Conservation (phyloP, 2,113 vertebrate species). For the Stigmatopora nigra region DNA sequence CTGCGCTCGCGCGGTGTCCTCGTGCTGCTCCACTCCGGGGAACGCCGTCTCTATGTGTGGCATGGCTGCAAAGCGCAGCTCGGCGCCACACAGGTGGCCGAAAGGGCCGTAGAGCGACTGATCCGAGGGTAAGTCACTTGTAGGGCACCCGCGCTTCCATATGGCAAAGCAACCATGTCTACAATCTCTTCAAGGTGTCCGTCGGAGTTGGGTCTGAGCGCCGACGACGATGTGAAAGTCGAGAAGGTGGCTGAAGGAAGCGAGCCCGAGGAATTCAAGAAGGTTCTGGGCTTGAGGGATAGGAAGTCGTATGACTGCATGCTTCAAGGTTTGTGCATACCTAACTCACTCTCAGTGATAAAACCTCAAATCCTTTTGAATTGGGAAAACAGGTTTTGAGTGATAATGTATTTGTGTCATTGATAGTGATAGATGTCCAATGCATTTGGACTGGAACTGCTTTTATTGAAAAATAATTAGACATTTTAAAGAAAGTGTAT, state of each 20-base stretch:
- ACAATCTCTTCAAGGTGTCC: slow-evolving; percentile 49
- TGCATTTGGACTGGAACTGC: no score
- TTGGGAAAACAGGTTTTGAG: no score
- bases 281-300: slow-evolving; percentile 60
- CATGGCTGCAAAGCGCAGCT: slow-evolving; percentile 68
- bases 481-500: not conserved
- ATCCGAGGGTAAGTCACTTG: slow-evolving; percentile 46
- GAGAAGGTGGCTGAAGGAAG: slow-evolving; percentile 71
- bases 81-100: slow-evolving; percentile 58
- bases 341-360: no score
- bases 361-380: no score
- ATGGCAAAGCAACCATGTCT: not conserved
- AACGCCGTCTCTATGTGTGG: slow-evolving; percentile 65
- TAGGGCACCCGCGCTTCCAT: not conserved
- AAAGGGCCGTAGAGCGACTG: slow-evolving; percentile 59
- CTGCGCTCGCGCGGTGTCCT: slow-evolving; percentile 70
- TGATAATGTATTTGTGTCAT: no score
- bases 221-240: slow-evolving; percentile 51
- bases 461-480: no score
- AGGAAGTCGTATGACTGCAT: slow-evolving; percentile 76
- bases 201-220: slow-evolving; percentile 62
- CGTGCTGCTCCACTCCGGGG: slow-evolving; percentile 59
- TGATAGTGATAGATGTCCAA: no score
- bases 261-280: slow-evolving; percentile 61
- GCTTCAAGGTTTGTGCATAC: slow-evolving; percentile 64